Percentiles rank a stretch among this genome's conserved stretches.
Evolutionary conservation across 1,140 invertebrate species (phyloP).

Genomic region (Lutraria rhynchaena): DNA sequence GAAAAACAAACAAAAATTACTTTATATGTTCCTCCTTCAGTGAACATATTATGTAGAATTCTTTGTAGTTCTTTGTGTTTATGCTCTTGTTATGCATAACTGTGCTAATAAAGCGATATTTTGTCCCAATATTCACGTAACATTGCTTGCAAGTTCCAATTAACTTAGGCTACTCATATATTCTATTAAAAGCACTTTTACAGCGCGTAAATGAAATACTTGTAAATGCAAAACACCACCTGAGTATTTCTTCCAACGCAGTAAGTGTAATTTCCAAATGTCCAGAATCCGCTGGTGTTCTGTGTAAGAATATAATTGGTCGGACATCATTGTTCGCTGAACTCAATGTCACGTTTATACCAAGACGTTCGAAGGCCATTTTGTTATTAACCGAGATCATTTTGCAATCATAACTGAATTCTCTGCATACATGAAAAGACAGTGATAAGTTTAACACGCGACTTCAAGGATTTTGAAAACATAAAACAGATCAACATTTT

Average conservation of each 20-base stretch:
- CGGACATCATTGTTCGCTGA: neutral
- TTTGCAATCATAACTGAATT: constrained; percentile 40
- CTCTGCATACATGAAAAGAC: no score
- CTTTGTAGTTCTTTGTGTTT: no score
- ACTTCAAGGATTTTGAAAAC: no score
- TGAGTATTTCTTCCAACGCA: constrained; percentile 49
- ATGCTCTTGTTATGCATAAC: no score
- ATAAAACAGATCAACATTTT: neutral
- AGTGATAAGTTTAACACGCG: no score
- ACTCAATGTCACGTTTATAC: constrained; percentile 19
- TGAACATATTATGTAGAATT: no score
- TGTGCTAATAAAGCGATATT: neutral
- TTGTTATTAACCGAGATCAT: constrained; percentile 5
- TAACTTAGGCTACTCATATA: neutral
- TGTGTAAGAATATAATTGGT: constrained; percentile 52
- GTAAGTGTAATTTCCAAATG: constrained; percentile 27
- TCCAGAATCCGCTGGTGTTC: constrained; percentile 43
- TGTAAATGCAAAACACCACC: constrained; percentile 14
- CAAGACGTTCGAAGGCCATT: constrained; percentile 17
- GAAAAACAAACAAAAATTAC: no score
- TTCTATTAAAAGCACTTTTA: neutral
- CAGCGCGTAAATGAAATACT: neutral
- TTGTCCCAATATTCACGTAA: neutral
- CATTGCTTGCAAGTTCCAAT: neutral
- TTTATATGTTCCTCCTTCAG: no score